Conservation (phyloP, 1,140 invertebrate genomes). For the Drosophila lacertosa region DNA sequence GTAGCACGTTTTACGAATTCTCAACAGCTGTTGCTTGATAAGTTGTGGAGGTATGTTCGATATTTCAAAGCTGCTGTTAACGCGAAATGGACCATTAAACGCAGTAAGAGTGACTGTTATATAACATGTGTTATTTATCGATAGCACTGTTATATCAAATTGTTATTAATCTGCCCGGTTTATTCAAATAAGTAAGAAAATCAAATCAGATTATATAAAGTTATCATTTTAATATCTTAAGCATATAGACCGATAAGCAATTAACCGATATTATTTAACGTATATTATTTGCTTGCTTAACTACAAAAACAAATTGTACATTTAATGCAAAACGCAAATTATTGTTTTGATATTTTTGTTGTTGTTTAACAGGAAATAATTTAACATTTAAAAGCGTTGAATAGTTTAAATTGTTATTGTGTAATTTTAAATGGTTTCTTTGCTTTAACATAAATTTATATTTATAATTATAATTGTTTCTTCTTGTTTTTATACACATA, state of each 20-base stretch:
- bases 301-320: conserved; percentile 52
- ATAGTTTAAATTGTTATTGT: conserved; percentile 56
- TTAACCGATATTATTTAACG: conserved; percentile 34
- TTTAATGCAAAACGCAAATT: conserved; percentile 68
- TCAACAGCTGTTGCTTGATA: conserved; percentile 25
- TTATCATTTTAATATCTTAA: conserved; percentile 32
- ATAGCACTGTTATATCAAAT: too few species aligned
- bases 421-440: conserved; percentile 55
- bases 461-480: conserved; percentile 58
- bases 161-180: background rate
- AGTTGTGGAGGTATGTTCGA: conserved; percentile 10
- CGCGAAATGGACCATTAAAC: conserved; percentile 1
- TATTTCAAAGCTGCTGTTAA: background rate
- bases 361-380: conserved; percentile 62
- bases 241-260: conserved; percentile 35
- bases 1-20: conserved; percentile 52
- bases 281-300: conserved; percentile 35
- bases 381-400: conserved; percentile 76
- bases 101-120: too few species aligned
- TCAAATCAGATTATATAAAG: conserved; percentile 34
- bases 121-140: too few species aligned
- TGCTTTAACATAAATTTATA: conserved; percentile 51
- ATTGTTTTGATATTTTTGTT: conserved; percentile 44
- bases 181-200: background rate
- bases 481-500: conserved; percentile 42